Percentiles rank a stretch among this genome's conserved stretches.
Evolutionary conservation across 2,888 invertebrate genomes (phyloP).

Genomic region (Clitarchus hookeri): DNA sequence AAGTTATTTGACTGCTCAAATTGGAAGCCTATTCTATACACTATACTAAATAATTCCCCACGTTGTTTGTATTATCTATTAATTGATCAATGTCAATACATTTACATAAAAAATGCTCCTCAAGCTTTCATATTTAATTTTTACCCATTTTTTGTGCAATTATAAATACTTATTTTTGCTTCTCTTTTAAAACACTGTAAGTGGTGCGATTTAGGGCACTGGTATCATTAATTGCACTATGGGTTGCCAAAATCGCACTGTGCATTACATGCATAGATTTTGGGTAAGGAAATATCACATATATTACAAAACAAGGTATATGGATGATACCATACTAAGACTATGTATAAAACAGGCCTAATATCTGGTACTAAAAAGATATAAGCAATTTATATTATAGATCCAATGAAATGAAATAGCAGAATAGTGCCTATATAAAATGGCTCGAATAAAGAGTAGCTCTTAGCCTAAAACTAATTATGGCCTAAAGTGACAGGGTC

Average conservation of each 20-base stretch:
- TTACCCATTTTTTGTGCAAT: background rate
- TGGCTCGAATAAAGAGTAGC: background rate
- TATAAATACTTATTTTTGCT: background rate
- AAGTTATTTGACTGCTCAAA: no score
- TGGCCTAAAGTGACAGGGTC: background rate
- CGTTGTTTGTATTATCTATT: background rate
- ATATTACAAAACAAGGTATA: background rate
- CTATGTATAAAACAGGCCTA: background rate
- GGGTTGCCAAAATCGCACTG: constrained; percentile 26
- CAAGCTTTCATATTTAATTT: background rate
- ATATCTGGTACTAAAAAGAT: background rate
- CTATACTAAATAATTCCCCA: no score
- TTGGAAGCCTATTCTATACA: no score
- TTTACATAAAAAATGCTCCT: background rate
- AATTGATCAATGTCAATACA: background rate
- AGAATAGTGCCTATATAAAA: background rate
- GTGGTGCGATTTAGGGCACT: constrained; percentile 17
- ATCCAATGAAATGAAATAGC: background rate
- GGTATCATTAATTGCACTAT: constrained; percentile 19
- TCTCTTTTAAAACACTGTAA: background rate
- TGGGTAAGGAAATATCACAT: background rate
- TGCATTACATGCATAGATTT: no score
- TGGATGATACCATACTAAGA: background rate
- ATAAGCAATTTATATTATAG: background rate
- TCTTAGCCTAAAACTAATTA: background rate